These are phyloP conservation scores for Tigriopus californicus DNA, from an alignment of 2,888 invertebrate species.

Conservation along the genomic window DNA sequence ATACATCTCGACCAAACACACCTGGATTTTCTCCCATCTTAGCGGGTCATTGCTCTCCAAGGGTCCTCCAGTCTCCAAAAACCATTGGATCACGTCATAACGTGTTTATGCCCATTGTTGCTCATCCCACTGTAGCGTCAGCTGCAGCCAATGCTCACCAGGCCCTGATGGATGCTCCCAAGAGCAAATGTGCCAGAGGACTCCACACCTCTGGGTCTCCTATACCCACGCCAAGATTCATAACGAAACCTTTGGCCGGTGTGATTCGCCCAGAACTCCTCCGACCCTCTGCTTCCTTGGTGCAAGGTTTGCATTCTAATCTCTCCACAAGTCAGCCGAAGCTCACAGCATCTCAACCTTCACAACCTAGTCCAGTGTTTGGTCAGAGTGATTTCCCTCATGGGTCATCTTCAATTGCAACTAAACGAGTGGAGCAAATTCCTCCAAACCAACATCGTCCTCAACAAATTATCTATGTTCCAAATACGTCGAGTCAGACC, in stretches of 20 bases:
- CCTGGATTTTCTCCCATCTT: conserved; percentile 33
- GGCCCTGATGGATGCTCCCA: conserved; percentile 22
- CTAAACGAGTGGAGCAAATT: too few species aligned
- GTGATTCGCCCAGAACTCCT: conserved; percentile 43
- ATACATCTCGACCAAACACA: conserved; percentile 67
- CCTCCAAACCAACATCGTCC: too few species aligned
- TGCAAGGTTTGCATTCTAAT: not conserved
- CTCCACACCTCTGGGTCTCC: conserved; percentile 28
- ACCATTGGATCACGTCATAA: conserved; percentile 38
- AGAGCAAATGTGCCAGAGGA: conserved; percentile 29
- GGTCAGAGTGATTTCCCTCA: too few species aligned
- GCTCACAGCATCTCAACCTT: too few species aligned
- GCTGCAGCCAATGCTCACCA: not conserved
- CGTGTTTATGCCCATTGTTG: conserved; percentile 67
- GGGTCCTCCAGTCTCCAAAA: too few species aligned
- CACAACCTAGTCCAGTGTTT: too few species aligned
- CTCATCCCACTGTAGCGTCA: conserved; percentile 22
- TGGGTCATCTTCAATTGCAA: too few species aligned
- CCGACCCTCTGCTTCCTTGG: conserved; percentile 33
- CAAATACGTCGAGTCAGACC: too few species aligned
- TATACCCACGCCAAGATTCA: conserved; percentile 15
- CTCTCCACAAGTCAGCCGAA: not conserved
- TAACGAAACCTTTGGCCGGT: conserved; percentile 5
- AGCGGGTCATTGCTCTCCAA: too few species aligned
- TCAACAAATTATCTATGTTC: too few species aligned